phyloP scores from a whole-genome alignment of 2,797 vertebrate species.

The Molothrus aeneus region DNA sequence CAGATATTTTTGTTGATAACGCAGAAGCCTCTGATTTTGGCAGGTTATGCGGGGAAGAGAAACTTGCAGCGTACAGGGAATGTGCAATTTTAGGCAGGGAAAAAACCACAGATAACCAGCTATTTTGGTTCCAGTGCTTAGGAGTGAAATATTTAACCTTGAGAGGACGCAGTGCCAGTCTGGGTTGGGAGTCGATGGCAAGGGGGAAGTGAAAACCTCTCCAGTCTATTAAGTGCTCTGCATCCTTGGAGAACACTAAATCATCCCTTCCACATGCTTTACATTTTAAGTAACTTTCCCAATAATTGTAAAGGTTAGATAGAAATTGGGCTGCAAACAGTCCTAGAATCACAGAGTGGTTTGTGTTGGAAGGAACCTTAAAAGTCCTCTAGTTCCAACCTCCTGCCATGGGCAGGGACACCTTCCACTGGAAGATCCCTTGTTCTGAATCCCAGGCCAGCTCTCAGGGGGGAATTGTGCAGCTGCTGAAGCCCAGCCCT shows the following conservation, averaged over 20 bases:
- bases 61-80: conserved; percentile 24
- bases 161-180: background rate
- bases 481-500: background rate
- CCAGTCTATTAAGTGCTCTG: background rate
- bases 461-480: background rate
- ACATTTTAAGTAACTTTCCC: background rate
- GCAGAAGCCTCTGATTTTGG: conserved; percentile 41
- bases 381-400: background rate
- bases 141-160: conserved; percentile 46
- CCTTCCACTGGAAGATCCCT: background rate
- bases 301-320: background rate
- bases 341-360: background rate
- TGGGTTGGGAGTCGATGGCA: background rate
- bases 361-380: background rate
- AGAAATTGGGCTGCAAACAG: background rate
- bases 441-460: background rate
- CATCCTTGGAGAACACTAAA: background rate
- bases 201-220: background rate
- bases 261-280: background rate
- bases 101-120: background rate
- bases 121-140: conserved; percentile 26
- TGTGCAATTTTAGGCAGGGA: background rate
- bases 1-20: conserved; percentile 47
- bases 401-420: background rate
- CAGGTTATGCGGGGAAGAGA: background rate